Base-by-base conservation (phyloP, 2,113 vertebrate genomes). In the Pardalotus punctatus region DNA sequence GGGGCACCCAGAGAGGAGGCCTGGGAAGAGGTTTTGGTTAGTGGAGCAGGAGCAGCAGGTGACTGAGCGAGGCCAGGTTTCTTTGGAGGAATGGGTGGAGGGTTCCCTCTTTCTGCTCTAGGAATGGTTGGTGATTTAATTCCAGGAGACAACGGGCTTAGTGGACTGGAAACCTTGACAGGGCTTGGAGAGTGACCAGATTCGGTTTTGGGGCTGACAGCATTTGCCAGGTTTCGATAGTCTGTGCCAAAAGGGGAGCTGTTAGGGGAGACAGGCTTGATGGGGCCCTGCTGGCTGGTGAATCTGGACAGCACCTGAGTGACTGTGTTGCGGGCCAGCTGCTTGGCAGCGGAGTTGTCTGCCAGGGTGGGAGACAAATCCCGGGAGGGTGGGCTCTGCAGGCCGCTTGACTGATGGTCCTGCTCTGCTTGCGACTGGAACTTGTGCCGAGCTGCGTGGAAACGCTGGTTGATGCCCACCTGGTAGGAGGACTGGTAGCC, bases 171-270 rank as follows among this genome's bases (percentile, higher is more conserved):
- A 12, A 97, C 98, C 93, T 98, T 98, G 61, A 73, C 97, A 4
- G 98, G 92, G 78, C 97, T 93, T 0, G 98, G 97, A 3, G 97
- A 98, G 74, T 98, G 98, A 53, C 88, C 95, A 20, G 96, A 14
- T n/a, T 98, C 98, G 1, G 29, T 78, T 35, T 96, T 96, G 16
- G 98, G 96, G 50, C 96, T 97, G 74, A 42, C 86, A 1, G 98
- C 61, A 3, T 5, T 96, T 10, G 98, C 98, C 97, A 99, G 96
- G 90, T 92, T 98, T 17, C 99, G 98, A 47, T 99, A 99, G 98
- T 99, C 99, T 12, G 99, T 99, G 86, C 99, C 99, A 8, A 99
- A 99, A 5, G 99, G 99, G 1, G 99, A 99, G 96, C 98, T 99
- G 96, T 99, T 99, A 0, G 97, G 80, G 87, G 95, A 98, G 6